A percentile compares a stretch with the other conserved stretches of the same genome.
These are phyloP conservation scores for Calameuta pallipes DNA, from an alignment of 2,888 invertebrate species.

Conservation along the genomic window DNA sequence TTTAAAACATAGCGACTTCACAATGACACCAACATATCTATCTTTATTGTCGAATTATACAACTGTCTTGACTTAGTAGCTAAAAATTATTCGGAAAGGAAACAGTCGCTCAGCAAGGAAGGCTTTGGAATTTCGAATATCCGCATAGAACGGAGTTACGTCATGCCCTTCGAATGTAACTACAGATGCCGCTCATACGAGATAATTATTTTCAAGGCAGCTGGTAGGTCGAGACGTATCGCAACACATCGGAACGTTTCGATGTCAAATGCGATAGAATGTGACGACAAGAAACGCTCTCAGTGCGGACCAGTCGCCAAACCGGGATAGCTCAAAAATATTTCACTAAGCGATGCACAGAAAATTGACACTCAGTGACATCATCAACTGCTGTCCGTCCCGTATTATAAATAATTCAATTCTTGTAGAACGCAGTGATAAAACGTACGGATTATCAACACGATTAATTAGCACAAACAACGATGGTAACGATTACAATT, in stretches of 20 bases:
- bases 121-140: background rate
- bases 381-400: no score
- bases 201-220: background rate
- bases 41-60: slow-evolving; percentile 35
- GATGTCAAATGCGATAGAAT: no score
- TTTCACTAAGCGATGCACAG: no score
- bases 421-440: background rate
- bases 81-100: background rate
- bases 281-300: no score
- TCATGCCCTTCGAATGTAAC: background rate
- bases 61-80: slow-evolving; percentile 7
- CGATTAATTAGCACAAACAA: slow-evolving; percentile 3
- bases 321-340: no score
- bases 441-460: background rate
- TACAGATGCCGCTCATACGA: background rate
- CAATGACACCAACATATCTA: slow-evolving; percentile 12
- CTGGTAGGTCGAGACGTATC: no score
- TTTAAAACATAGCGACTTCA: background rate
- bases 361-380: no score
- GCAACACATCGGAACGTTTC: no score
- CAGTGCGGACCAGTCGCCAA: no score
- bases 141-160: background rate
- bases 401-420: background rate
- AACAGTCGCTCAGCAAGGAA: background rate
- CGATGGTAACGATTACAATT: slow-evolving; percentile 4